Base-by-base conservation (phyloP, 2,888 invertebrate genomes). In the Heterodera filipjevi region DNA sequence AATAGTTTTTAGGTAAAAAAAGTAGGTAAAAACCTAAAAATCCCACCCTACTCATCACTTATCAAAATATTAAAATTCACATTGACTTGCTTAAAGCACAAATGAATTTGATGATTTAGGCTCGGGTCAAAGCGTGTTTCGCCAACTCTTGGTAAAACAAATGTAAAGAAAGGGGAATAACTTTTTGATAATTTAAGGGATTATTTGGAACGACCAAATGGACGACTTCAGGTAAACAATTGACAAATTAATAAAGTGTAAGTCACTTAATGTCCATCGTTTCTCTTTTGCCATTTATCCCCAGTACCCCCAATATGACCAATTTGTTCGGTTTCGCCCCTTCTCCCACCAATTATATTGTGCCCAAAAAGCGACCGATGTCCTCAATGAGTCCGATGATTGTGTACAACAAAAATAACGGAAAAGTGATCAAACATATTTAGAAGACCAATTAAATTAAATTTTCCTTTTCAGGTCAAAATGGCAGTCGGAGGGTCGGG, bases 301-400 rank as follows among this genome's bases (percentile, higher is more conserved):
- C 12, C 39, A 80, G 80, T 74, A 59, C 79, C 19, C 83, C 84
- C 30, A 83, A 83, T 32, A 44, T 68, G 33, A 53, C 46, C 12
- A 84, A 85, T 73, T 75, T 49, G 32, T 84, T 82, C 76, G 83
- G 83, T 3, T 83, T 84, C 39, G 83, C 85, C 14, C 93, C 95
- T 0, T 94, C 94, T 0, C 93, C 93, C 0, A 93, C 93, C 1
- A 97, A 97, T 91, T 93, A 93, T 89, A 93, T 96, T 71, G 91
- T 90, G 44, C 94, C 95, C 0, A 93, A 93, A 1, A 94, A 94
- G 87, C 92, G 94, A 53, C 95, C 96, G 0, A 90, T 95, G 85
- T 95, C 95, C 22, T 95, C 95, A 0, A 96, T 95, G 95, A 93
- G 93, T 79, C 96, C 96, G 0, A 92, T 93, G 19, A 33, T 75